Conservation (phyloP, 2,113 vertebrate genomes). For the Sapajus apella region DNA sequence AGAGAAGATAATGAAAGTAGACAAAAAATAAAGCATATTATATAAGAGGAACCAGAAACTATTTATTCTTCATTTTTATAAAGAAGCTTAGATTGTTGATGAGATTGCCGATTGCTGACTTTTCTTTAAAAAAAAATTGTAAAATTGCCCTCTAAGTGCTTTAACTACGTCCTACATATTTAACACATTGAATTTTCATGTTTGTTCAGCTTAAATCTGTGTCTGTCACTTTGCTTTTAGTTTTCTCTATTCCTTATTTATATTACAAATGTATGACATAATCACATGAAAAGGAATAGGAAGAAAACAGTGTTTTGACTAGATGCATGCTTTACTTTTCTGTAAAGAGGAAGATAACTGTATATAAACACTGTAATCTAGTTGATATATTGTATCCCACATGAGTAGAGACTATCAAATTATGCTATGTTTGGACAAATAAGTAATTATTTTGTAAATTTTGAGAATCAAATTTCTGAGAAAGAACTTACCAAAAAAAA, state of each 20-base stretch:
- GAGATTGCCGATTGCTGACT: not conserved
- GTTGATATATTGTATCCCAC: not conserved
- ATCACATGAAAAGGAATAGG: not conserved
- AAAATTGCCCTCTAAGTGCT: not conserved
- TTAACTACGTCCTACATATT: not conserved
- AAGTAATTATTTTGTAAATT: not conserved
- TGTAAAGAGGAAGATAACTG: not conserved
- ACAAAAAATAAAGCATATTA: not conserved
- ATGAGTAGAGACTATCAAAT: not conserved
- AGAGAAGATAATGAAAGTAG: not conserved
- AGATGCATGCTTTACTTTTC: not conserved
- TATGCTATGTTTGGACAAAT: not conserved
- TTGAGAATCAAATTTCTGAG: not conserved
- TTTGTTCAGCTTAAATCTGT: not conserved
- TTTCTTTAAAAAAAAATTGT: not conserved
- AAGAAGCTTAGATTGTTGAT: not conserved
- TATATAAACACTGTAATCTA: not conserved
- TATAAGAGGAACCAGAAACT: not conserved
- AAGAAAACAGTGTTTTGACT: not conserved
- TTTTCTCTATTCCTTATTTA: no score
- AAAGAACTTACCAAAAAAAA: not conserved
- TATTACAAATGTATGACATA: not conserved
- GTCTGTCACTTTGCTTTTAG: not conserved
- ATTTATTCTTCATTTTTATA: not conserved
- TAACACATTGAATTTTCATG: not conserved